Conservation (phyloP, 2,113 vertebrate genomes). For the Forbesichthys agassizii region DNA sequence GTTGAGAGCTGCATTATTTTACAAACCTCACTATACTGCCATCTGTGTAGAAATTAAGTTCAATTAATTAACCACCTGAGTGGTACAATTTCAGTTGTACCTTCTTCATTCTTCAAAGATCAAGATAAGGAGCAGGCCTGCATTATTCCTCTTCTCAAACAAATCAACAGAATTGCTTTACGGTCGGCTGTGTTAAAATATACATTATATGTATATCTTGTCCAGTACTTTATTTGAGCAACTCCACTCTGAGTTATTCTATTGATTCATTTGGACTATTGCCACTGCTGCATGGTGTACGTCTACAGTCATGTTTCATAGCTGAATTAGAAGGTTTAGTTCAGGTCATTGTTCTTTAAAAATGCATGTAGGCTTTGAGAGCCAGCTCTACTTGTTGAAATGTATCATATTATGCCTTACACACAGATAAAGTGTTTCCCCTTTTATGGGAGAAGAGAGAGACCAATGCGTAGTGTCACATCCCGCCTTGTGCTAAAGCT, state of each 20-base stretch:
- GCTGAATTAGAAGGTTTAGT: slow-evolving; percentile 44
- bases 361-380: slow-evolving; percentile 71
- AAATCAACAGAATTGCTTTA: neutral
- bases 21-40: slow-evolving; percentile 25
- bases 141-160: neutral
- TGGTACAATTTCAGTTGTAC: slow-evolving; percentile 7
- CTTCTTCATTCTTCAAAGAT: neutral
- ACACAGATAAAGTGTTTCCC: slow-evolving; percentile 67
- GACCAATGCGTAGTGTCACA: slow-evolving; percentile 39
- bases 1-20: slow-evolving; percentile 26
- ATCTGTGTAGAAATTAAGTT: slow-evolving; percentile 33
- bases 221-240: slow-evolving; percentile 2
- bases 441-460: slow-evolving; percentile 52
- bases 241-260: neutral
- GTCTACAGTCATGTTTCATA: slow-evolving; percentile 26
- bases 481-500: too few relatives aligned
- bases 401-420: slow-evolving; percentile 67
- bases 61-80: slow-evolving; percentile 8
- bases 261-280: neutral
- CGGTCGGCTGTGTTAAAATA: neutral
- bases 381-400: slow-evolving; percentile 49
- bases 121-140: neutral
- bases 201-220: neutral
- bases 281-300: slow-evolving; percentile 10
- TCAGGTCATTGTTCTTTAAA: slow-evolving; percentile 66